These are phyloP conservation scores for Micromys minutus DNA, from an alignment of 2,113 vertebrate species.

Conservation along the genomic window DNA sequence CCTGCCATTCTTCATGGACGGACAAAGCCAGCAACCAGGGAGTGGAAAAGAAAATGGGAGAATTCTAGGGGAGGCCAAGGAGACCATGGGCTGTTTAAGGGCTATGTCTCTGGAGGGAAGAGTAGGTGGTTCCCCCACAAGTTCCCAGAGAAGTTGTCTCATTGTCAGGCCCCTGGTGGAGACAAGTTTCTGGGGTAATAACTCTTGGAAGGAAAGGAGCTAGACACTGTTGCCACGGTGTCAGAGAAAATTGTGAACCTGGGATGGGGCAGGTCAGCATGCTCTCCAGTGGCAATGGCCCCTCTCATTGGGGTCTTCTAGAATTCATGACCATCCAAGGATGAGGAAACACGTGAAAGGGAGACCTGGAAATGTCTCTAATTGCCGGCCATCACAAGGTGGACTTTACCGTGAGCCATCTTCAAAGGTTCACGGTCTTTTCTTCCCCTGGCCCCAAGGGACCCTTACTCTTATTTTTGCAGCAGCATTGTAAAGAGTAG, in stretches of 20 bases:
- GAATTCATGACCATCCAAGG: not conserved
- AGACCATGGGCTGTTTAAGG: not conserved
- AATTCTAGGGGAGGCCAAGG: not conserved
- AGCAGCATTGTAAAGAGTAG: too few species aligned
- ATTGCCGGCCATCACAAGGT: not conserved
- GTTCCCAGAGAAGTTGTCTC: not conserved
- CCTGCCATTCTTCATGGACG: not conserved
- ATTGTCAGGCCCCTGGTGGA: not conserved
- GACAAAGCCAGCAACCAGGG: not conserved
- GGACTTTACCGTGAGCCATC: not conserved
- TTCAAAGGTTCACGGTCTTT: not conserved
- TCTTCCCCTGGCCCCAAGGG: not conserved
- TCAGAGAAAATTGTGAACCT: fast-evolving
- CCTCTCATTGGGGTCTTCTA: fast-evolving
- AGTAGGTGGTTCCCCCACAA: constrained; percentile 11
- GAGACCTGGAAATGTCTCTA: fast-evolving
- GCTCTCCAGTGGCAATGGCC: fast-evolving
- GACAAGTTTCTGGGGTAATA: not conserved
- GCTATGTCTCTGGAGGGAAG: constrained; percentile 32
- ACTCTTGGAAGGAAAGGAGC: not conserved
- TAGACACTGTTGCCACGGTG: not conserved
- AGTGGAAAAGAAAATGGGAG: fast-evolving
- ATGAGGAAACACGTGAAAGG: fast-evolving
- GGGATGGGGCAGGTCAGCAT: not conserved
- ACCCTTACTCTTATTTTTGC: fast-evolving